A percentile compares a stretch with the other conserved stretches of the same genome.
phyloP scores from a whole-genome alignment of 2,888 invertebrate species.

The Caenorhabditis sulstoni region DNA sequence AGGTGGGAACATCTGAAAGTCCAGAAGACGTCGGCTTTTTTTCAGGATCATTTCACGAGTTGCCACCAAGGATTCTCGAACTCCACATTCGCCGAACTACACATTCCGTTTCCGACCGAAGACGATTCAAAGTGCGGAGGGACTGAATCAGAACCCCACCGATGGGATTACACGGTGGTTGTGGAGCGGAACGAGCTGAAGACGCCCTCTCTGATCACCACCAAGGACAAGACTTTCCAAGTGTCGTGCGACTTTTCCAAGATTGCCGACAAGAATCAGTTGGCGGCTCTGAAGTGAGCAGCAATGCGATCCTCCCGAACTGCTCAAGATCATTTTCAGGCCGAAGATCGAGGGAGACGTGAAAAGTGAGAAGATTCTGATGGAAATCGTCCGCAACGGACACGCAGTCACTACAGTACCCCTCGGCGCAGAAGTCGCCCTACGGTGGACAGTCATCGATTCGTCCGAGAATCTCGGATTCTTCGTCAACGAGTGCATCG shows the following conservation, averaged over 20 bases:
- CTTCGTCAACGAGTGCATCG: constrained; percentile 78
- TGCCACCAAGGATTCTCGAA: constrained; percentile 62
- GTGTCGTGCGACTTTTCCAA: constrained; percentile 79
- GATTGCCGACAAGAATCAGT: constrained; percentile 60
- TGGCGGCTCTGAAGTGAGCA: constrained; percentile 49
- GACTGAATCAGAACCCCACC: constrained; percentile 70
- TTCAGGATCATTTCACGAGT: constrained; percentile 66
- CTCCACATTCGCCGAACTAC: constrained; percentile 66
- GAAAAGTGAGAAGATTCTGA: constrained; percentile 69
- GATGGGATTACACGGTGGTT: constrained; percentile 78
- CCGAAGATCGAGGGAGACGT: constrained; percentile 53
- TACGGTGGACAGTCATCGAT: constrained; percentile 73
- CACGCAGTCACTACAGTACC: constrained; percentile 74
- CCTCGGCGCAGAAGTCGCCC: constrained; percentile 74
- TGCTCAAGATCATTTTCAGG: constrained; percentile 15
- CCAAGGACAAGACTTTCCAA: constrained; percentile 78
- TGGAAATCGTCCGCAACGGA: constrained; percentile 75
- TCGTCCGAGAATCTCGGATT: constrained; percentile 69
- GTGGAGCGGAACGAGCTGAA: constrained; percentile 77
- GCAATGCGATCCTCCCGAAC: neutral
- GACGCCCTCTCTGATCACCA: constrained; percentile 76
- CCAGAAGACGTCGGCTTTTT: constrained; percentile 2
- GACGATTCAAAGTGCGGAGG: constrained; percentile 77
- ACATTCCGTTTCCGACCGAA: constrained; percentile 75
- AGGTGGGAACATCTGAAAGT: constrained; percentile 47